Percentiles rank a stretch among this genome's conserved stretches.
Evolutionary conservation across 2,797 vertebrate species (phyloP).

Genomic region (Phoeniculus purpureus): DNA sequence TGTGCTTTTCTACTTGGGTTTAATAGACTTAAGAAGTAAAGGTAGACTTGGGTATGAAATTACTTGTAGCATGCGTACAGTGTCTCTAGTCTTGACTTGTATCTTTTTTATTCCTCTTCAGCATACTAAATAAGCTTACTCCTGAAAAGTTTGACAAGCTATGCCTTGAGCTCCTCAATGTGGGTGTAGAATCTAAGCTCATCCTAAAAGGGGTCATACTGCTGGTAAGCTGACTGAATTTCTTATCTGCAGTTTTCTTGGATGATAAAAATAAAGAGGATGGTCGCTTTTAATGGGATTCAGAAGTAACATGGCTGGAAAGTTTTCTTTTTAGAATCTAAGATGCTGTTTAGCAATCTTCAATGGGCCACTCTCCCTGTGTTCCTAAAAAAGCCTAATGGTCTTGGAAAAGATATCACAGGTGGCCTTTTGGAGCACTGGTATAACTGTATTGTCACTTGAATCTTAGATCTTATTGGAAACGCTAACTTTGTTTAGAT

Average conservation of each 20-base stretch:
- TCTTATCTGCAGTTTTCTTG: background rate
- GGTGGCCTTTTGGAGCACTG: background rate
- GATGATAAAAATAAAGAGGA: background rate
- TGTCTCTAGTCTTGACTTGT: background rate
- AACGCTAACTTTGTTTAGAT: rapidly evolving
- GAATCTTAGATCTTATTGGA: background rate
- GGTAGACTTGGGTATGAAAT: background rate
- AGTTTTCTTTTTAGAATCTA: no score
- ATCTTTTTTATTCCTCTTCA: conserved; percentile 50
- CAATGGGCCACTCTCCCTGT: rapidly evolving
- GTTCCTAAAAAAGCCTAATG: background rate
- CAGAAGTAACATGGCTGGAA: background rate
- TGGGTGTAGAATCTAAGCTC: conserved; percentile 99
- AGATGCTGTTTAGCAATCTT: rapidly evolving
- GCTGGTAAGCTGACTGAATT: conserved; percentile 85
- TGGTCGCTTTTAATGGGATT: background rate
- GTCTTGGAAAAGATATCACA: background rate
- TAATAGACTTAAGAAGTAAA: background rate
- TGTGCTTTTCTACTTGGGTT: rapidly evolving
- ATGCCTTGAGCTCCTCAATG: conserved; percentile 99
- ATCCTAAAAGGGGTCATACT: conserved; percentile 99
- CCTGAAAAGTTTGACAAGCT: conserved; percentile 99
- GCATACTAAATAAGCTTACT: conserved; percentile 99
- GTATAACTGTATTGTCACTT: background rate
- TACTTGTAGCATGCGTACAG: rapidly evolving